Base-by-base conservation (phyloP, 2,113 vertebrate genomes). In the Helogale parvula region DNA sequence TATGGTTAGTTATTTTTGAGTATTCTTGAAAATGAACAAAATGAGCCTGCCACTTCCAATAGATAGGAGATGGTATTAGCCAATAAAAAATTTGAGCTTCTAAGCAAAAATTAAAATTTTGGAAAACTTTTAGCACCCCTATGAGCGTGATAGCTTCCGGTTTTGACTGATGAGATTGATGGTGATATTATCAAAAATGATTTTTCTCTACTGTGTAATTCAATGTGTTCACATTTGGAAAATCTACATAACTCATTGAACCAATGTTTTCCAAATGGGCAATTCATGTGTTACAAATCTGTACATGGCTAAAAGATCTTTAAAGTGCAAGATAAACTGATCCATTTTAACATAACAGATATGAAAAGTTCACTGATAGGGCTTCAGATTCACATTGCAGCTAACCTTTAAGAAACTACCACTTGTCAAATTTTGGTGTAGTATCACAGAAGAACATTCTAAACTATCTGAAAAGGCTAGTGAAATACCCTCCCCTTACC, bases 21-120 rank as follows among this genome's bases (percentile, higher is more conserved):
- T 27, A 35, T 54, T 63, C 23, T 83, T 35, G 27, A 77, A 71
- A 89, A 33, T 83, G 29, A 76, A 27, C 21, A 54, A 74, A 76
- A 35, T 5, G 2, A 71, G 2, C 31, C 23, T 71, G 21, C 23
- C 35, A 68, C 47, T 86, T 90, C 4, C 63, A 76, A 63, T 68
- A 93, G 88, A 63, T 3, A 79, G 19, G 66, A 92, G 60, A 69
- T 38, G 8, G 15, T 54, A 69, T 60, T 76, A 10, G 25, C 35
- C 79, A 65, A 35, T 31, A 19, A 76, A 86, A 86, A 90, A 89
- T 79, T 86, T 76, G 66, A 97, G 66, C 16, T 77, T 96, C 52
- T 12, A 54, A 95, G 41, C 63, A 77, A 94, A 52, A 94, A 47
- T 23, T 71, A 63, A 54, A 94, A 90, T 72, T 89, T 69, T 31